Conservation (phyloP, 2,888 invertebrate species). For the Rosalia funebris region DNA sequence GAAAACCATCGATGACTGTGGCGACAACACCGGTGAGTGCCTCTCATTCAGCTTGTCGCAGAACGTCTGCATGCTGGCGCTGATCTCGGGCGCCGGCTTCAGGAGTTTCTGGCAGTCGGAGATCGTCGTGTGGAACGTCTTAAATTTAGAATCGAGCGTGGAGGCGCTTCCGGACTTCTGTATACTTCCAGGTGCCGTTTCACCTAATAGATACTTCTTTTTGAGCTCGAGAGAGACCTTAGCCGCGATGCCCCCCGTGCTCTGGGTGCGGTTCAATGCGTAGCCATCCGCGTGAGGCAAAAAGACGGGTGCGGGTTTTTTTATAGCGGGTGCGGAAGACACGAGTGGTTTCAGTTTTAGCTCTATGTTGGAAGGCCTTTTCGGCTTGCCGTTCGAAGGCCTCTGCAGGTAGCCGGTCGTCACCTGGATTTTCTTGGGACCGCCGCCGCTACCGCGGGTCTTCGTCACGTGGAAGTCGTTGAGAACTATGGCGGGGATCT, state of each 20-base stretch:
- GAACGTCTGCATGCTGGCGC: conserved; percentile 77
- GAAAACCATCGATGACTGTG: conserved; percentile 23
- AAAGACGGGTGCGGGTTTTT: conserved; percentile 55
- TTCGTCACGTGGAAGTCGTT: conserved; percentile 73
- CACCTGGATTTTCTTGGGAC: conserved; percentile 72
- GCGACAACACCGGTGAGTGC: conserved; percentile 55
- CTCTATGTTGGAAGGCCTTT: conserved; percentile 55
- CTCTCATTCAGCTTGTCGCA: conserved; percentile 62
- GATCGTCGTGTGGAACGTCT: conserved; percentile 85
- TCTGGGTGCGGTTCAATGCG: conserved; percentile 82
- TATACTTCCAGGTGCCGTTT: conserved; percentile 74
- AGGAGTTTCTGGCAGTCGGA: conserved; percentile 88
- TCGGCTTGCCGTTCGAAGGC: conserved; percentile 60
- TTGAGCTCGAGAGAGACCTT: conserved; percentile 88
- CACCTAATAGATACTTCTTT: conserved; percentile 83
- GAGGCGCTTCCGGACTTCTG: conserved; percentile 86
- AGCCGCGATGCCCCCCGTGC: conserved; percentile 88
- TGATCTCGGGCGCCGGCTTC: conserved; percentile 76
- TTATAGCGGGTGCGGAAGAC: conserved; percentile 46
- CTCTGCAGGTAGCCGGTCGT: conserved; percentile 65
- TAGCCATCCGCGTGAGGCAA: conserved; percentile 74
- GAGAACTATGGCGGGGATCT: conserved; percentile 80
- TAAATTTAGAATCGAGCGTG: conserved; percentile 84
- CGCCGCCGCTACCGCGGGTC: conserved; percentile 60
- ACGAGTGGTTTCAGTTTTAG: conserved; percentile 63